Conservation (phyloP, 2,113 vertebrate genomes). For the Heterotilapia buettikoferi region DNA sequence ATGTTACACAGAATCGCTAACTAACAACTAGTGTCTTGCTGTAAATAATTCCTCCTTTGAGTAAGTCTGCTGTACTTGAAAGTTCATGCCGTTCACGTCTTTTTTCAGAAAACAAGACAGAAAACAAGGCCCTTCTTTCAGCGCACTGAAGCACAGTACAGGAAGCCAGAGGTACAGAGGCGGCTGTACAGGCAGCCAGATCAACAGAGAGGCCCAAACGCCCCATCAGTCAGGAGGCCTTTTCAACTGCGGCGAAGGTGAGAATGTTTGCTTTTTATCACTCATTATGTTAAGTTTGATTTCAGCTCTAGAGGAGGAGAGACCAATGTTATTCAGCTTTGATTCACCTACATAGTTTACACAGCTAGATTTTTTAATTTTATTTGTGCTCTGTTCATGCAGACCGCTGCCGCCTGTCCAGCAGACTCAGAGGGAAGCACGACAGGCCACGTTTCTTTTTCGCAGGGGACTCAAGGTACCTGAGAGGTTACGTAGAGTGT, state of each 20-base stretch:
- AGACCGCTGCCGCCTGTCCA: slow-evolving; percentile 53
- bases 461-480: slow-evolving; percentile 89
- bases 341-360: not conserved
- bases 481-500: not conserved
- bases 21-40: not conserved
- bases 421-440: slow-evolving; percentile 80
- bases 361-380: not conserved
- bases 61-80: not conserved
- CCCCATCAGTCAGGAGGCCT: slow-evolving; percentile 68
- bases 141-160: slow-evolving; percentile 67
- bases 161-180: slow-evolving; percentile 77
- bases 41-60: not conserved
- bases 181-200: slow-evolving; percentile 76
- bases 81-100: not conserved
- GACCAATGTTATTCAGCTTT: not conserved
- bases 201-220: slow-evolving; percentile 68
- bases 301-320: not conserved
- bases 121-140: slow-evolving; percentile 76
- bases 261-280: not conserved
- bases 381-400: not conserved
- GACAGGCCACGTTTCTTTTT: slow-evolving; percentile 92
- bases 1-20: not conserved
- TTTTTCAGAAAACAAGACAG: slow-evolving; percentile 39
- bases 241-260: slow-evolving; percentile 79
- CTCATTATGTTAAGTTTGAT: not conserved